phyloP scores from a whole-genome alignment of 2,888 invertebrate genomes.

The Prenolepis imparis region DNA sequence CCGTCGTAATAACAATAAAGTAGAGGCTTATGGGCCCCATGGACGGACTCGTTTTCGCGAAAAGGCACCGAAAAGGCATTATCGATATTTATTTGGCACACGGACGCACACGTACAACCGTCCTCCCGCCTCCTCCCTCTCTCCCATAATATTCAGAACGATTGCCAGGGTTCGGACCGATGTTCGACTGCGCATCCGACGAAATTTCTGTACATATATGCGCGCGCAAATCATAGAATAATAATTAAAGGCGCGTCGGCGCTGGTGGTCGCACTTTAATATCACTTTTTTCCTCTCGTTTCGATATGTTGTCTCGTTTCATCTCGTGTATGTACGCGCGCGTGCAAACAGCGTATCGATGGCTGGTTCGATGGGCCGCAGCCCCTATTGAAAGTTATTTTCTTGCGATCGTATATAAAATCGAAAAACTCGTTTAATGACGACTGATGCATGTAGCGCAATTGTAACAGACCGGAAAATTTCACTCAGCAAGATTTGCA shows the following conservation, averaged over 20 bases:
- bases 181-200: conserved; percentile 60
- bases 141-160: conserved; percentile 70
- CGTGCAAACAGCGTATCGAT: not conserved
- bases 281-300: conserved; percentile 36
- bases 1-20: conserved; percentile 78
- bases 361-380: not conserved
- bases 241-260: conserved; percentile 75
- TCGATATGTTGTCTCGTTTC: conserved; percentile 16
- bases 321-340: not conserved
- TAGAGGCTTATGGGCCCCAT: conserved; percentile 74
- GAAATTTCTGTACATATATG: conserved; percentile 59
- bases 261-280: conserved; percentile 69
- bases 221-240: conserved; percentile 64
- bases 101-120: not conserved
- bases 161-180: conserved; percentile 69
- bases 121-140: not conserved
- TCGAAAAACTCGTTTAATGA: conserved; percentile 7
- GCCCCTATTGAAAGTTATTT: conserved; percentile 39
- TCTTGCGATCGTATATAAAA: conserved; percentile 6
- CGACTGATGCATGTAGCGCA: not conserved
- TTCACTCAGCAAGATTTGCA: not conserved
- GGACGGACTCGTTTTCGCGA: conserved; percentile 72
- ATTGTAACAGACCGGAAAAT: conserved; percentile 21
- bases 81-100: conserved; percentile 77
- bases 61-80: conserved; percentile 74